Percentiles rank a stretch among this genome's conserved stretches.
phyloP scores from a whole-genome alignment of 1,140 invertebrate species.

The Chionoecetes opilio region DNA sequence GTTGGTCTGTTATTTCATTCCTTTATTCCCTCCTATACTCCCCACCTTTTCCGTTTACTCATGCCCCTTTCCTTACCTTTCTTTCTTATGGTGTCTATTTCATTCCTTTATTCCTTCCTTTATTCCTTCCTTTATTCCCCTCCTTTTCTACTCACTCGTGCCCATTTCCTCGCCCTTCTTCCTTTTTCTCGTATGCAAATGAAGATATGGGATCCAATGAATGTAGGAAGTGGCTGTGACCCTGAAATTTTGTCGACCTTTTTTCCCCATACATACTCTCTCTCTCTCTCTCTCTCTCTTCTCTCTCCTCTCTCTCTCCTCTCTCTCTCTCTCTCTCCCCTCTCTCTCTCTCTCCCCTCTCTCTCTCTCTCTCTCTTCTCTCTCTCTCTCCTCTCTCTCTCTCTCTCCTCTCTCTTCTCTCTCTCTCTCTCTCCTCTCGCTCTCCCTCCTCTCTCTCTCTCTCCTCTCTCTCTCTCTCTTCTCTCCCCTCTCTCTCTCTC shows the following conservation, averaged over 20 bases:
- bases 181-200: not conserved
- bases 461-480: not conserved
- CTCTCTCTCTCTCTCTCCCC: not conserved
- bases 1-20: not conserved
- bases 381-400: not conserved
- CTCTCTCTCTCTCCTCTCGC: not conserved
- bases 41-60: not conserved
- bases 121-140: not conserved
- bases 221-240: not conserved
- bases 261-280: not conserved
- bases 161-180: not conserved
- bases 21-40: not conserved
- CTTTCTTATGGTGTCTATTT: not conserved
- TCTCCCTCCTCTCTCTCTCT: not conserved
- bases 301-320: not conserved
- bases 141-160: not conserved
- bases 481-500: not conserved
- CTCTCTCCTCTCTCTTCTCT: not conserved
- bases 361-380: not conserved
- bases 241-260: not conserved
- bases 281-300: conserved; percentile 25
- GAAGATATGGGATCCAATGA: not conserved
- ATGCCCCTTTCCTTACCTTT: not conserved
- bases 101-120: not conserved
- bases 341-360: not conserved